phyloP scores from a whole-genome alignment of 1,140 invertebrate species.

The Mesaphorura yosii region DNA sequence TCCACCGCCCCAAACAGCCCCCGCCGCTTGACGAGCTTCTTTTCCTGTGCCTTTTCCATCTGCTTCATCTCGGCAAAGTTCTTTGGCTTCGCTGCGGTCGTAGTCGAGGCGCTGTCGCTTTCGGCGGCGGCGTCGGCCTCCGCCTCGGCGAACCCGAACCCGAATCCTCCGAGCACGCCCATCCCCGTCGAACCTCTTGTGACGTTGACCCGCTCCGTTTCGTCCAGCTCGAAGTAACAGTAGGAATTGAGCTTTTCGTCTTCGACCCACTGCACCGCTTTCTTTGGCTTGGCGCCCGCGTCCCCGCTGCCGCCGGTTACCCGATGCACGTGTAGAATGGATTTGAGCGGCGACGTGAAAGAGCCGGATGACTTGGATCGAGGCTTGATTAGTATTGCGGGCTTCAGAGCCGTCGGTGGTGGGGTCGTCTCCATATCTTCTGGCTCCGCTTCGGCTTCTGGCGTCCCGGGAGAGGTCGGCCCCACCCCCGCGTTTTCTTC shows the following conservation, averaged over 20 bases:
- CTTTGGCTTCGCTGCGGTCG: no score
- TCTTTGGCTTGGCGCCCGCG: constrained; percentile 59
- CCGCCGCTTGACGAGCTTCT: constrained; percentile 44
- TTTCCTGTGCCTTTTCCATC: constrained; percentile 72
- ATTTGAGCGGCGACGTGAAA: no score
- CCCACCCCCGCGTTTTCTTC: not conserved
- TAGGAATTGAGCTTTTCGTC: constrained; percentile 66
- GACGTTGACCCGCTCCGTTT: constrained; percentile 87
- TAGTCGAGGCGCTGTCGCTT: no score
- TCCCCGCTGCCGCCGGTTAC: no score
- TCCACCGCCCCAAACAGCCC: not conserved
- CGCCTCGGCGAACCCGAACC: no score
- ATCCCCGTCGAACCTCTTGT: no score
- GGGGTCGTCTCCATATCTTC: constrained; percentile 31
- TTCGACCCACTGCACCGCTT: constrained; percentile 66
- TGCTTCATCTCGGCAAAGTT: constrained; percentile 82
- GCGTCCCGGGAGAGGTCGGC: not conserved
- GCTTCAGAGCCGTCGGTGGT: no score
- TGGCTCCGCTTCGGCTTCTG: constrained; percentile 1
- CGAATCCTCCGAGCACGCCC: no score
- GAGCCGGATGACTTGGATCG: no score
- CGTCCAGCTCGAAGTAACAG: constrained; percentile 82
- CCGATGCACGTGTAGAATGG: constrained; percentile 55
- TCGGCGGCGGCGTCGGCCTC: no score
- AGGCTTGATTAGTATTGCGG: no score